Base-by-base conservation (phyloP, 2,797 vertebrate genomes). In the Sternarchorhynchus goeldii region DNA sequence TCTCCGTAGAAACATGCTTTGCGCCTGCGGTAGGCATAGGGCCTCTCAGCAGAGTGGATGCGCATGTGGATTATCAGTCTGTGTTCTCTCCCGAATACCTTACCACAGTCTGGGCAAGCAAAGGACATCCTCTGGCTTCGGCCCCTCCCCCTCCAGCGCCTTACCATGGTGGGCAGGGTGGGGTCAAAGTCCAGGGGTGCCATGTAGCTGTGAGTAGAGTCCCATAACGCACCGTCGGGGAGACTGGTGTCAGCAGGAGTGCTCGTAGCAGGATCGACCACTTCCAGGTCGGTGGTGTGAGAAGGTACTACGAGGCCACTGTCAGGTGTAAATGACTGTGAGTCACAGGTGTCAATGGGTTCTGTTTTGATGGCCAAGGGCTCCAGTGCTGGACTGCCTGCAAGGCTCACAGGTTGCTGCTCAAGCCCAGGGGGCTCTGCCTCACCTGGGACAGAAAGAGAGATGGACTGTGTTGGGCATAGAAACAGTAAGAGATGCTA, bases 61-160 rank as follows among this genome's bases (percentile, higher is more conserved):
- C 84, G 82, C 82, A 83, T 83, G 25, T 85, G 84, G 50, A 85
- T 62, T 2, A 79, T 57, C 63, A 85, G 67, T 62, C 59, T 71
- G 18, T 80, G 82, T 72, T 85, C 77, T 17, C 68, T 85, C 21
- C 62, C 71, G 18, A 85, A 85, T 1, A 83, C 79, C 70, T 85
- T 85, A 64, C 82, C 84, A 25, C 84, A 85, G 57, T 81, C 84
- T 6, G 80, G 84, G 36, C 84, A 85, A 31, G 84, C 84, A 25
- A 85, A 85, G 4, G 84, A 85, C 79, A 79, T 79, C 67, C 79
- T 81, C 63, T 85, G 82, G 20, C 72, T 83, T 41, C 77, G 80
- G 62, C 65, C 64, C 20, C 17, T 70, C 0, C 31, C 67, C 14
- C 55, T 25, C 73, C 31, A 68, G 29, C n/a, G 18, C 20, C 20